A percentile compares a stretch with the other conserved stretches of the same genome.
These are phyloP conservation scores for Euwallacea similis DNA, from an alignment of 1,140 invertebrate species.

Conservation along the genomic window DNA sequence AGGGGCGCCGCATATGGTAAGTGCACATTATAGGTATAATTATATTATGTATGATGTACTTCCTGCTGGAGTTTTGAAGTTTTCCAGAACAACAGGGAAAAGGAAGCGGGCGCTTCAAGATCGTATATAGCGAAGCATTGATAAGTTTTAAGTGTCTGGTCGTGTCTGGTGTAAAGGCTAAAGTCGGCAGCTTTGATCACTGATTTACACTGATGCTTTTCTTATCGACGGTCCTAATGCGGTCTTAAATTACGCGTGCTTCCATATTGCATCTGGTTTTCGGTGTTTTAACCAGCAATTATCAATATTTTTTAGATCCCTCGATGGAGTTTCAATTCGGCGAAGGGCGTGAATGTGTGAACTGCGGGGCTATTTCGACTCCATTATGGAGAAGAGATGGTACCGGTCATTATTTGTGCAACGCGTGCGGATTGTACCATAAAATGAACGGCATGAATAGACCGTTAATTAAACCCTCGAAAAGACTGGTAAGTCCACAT, in stretches of 20 bases:
- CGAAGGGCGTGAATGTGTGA: slow-evolving; percentile 93
- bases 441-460: slow-evolving; percentile 95
- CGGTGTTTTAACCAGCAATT: no score
- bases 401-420: slow-evolving; percentile 97
- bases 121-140: neutral
- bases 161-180: slow-evolving; percentile 7
- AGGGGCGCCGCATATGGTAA: slow-evolving; percentile 73
- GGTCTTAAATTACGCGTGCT: slow-evolving; percentile 19
- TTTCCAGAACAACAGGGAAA: slow-evolving; percentile 10
- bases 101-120: slow-evolving; percentile 1
- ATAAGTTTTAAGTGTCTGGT: slow-evolving; percentile 7
- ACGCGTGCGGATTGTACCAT: slow-evolving; percentile 95
- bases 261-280: no score
- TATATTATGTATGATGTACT: neutral
- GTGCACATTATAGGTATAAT: slow-evolving; percentile 11
- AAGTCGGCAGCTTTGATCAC: slow-evolving; percentile 21
- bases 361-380: slow-evolving; percentile 94
- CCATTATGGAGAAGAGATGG: slow-evolving; percentile 94
- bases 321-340: slow-evolving; percentile 80
- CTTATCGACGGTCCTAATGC: slow-evolving; percentile 20
- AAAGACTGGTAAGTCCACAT: slow-evolving; percentile 75
- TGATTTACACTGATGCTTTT: slow-evolving; percentile 32
- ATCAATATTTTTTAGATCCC: slow-evolving; percentile 61
- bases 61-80: slow-evolving; percentile 11
- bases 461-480: slow-evolving; percentile 85